Conservation (phyloP, 2,888 invertebrate species). For the Mystacides longicornis region DNA sequence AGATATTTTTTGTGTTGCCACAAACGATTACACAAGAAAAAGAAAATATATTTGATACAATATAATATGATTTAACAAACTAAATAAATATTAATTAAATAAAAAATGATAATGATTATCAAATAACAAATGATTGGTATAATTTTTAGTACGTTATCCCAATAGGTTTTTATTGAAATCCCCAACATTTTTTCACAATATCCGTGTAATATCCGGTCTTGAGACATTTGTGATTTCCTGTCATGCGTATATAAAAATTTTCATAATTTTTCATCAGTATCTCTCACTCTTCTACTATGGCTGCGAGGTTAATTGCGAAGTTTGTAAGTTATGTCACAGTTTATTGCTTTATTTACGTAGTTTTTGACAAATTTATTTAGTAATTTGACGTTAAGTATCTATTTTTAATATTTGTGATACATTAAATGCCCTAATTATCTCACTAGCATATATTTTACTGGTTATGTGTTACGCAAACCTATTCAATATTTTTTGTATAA, state of each 20-base stretch:
- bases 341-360: slow-evolving; percentile 3
- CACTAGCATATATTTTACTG: too few species aligned
- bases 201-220: background rate
- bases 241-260: slow-evolving; percentile 43
- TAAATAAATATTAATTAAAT: too few species aligned
- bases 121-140: too few species aligned
- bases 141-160: too few species aligned
- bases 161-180: too few species aligned
- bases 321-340: slow-evolving; percentile 33
- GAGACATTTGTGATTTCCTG: slow-evolving; percentile 35
- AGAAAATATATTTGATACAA: too few species aligned
- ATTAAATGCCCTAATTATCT: too few species aligned
- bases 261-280: slow-evolving; percentile 35
- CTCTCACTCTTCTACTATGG: slow-evolving; percentile 41
- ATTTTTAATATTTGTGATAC: background rate
- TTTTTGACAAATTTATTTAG: background rate
- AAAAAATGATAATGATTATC: too few species aligned
- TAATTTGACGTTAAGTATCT: background rate
- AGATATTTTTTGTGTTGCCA: too few species aligned
- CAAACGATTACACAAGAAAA: too few species aligned
- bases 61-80: too few species aligned
- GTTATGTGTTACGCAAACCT: background rate
- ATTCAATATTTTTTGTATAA: background rate
- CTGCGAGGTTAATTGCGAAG: slow-evolving; percentile 49
- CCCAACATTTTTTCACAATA: too few species aligned